phyloP scores from a whole-genome alignment of 2,888 invertebrate genomes.

The Cotesia congregata region DNA sequence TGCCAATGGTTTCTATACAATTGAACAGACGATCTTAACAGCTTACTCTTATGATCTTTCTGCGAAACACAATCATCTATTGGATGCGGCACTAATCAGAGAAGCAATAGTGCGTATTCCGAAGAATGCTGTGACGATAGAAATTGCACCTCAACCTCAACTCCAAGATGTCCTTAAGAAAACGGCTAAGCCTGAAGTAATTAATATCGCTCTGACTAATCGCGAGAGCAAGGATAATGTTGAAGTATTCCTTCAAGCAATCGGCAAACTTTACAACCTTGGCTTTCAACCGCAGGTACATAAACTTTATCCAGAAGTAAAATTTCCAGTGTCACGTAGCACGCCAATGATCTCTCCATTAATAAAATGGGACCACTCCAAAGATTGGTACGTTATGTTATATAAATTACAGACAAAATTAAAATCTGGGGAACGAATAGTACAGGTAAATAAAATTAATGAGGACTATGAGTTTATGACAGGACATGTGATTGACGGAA shows the following conservation, averaged over 20 bases:
- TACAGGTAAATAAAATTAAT: slow-evolving; percentile 75
- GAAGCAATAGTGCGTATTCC: slow-evolving; percentile 86
- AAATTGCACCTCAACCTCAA: slow-evolving; percentile 91
- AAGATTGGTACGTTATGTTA: slow-evolving; percentile 81
- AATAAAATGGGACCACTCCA: slow-evolving; percentile 90
- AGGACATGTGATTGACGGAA: slow-evolving; percentile 89
- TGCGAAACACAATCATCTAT: slow-evolving; percentile 77
- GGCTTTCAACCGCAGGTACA: slow-evolving; percentile 84
- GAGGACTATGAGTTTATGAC: slow-evolving; percentile 80
- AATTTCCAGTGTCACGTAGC: slow-evolving; percentile 87
- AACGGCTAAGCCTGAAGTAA: slow-evolving; percentile 72
- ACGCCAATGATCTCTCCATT: slow-evolving; percentile 88
- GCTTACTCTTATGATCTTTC: slow-evolving; percentile 62
- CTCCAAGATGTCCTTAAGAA: slow-evolving; percentile 80
- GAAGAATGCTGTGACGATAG: slow-evolving; percentile 85
- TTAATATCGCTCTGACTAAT: slow-evolving; percentile 83
- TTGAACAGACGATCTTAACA: slow-evolving; percentile 62
- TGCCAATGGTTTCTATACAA: slow-evolving; percentile 86
- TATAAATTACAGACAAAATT: slow-evolving; percentile 79
- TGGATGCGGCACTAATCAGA: slow-evolving; percentile 81
- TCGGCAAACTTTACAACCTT: slow-evolving; percentile 82
- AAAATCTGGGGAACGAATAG: slow-evolving; percentile 77
- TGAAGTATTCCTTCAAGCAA: slow-evolving; percentile 74
- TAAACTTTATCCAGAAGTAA: slow-evolving; percentile 81
- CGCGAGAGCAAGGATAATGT: slow-evolving; percentile 78